A percentile compares a stretch with the other conserved stretches of the same genome.
Conservation (phyloP, 2,888 invertebrate species). For the Caenorhabditis zanzibari region DNA sequence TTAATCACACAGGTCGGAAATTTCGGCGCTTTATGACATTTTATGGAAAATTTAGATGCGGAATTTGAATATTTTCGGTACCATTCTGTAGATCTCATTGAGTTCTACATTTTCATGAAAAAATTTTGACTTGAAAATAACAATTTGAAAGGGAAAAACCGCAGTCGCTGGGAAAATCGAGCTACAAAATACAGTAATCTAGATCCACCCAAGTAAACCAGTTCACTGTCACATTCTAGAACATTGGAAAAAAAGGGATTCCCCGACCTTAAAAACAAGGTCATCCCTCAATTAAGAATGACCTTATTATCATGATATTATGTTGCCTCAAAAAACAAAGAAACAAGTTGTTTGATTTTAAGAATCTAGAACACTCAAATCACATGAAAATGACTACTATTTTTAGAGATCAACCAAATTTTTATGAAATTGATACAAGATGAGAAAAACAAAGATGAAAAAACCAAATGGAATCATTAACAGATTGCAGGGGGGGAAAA, state of each 20-base stretch:
- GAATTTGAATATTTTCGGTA: no score
- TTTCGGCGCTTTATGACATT: no score
- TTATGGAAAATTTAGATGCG: no score
- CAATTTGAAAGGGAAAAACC: no score
- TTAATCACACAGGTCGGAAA: no score
- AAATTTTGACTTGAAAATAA: no score
- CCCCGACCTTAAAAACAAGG: constrained; percentile 4
- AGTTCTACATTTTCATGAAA: no score
- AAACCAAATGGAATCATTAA: constrained; percentile 20
- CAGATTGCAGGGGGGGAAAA: neutral
- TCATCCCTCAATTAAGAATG: constrained; percentile 1
- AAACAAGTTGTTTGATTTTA: constrained; percentile 17
- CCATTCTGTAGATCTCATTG: no score
- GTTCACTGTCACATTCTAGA: neutral
- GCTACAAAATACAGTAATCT: neutral
- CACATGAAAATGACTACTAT: constrained; percentile 9
- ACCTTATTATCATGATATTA: constrained; percentile 8
- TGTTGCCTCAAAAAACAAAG: constrained; percentile 16
- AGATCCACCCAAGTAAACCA: no score
- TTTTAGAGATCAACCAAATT: neutral
- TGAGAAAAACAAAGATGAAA: constrained; percentile 36
- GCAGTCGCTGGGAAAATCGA: no score
- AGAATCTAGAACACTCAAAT: constrained; percentile 16
- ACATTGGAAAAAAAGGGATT: neutral
- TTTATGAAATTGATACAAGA: neutral